Base-by-base conservation (phyloP, 2,888 invertebrate species). In the Therioaphis trifolii region DNA sequence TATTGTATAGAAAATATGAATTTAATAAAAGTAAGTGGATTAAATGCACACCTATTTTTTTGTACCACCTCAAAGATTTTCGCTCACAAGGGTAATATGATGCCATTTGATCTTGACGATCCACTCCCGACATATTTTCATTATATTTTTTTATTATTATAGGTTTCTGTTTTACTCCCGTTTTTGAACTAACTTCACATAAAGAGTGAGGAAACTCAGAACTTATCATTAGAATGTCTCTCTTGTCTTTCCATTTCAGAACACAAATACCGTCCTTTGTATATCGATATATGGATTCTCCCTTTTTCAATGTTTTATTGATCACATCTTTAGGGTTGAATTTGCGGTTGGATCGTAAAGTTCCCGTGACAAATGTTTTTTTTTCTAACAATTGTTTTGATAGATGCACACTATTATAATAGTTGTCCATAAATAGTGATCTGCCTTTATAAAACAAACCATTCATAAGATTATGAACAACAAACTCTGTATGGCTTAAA, bases 91-190 rank as follows among this genome's bases (percentile, higher is more conserved):
- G 66, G 55, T 84, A 76, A 29, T 84, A 77, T 49, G 77, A 68
- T 69, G 61, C 35, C 63, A 68, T 68, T 68, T 68, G 66, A 35
- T 68, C 66, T 18, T 68, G 66, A 11, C 66, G 69, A 69, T 69
- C 72, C 46, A 84, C 43, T 9, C 86, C 86, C 61, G 86, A 85
- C 86, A 85, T 86, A 66, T 84, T 85, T 84, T 85, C 84, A 82
- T 86, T 86, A 55, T 86, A 86, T 46, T 86, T 85, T 21, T 86
- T 85, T 49, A 86, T 76, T 40, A 82, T 21, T 63, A 82, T 49
- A 35, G 85, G 85, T 85, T 86, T 86, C 75, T 69, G 69, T 69
- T 69, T 69, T 43, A 69, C 43, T 69, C 9, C 69, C 18, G 69
- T 69, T 24, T n/a, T 69, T 43, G 40, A 43, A 69, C 27, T 69